Evolutionary conservation across 2,797 vertebrate genomes (phyloP).

Genomic region (Crenuchus spilurus): DNA sequence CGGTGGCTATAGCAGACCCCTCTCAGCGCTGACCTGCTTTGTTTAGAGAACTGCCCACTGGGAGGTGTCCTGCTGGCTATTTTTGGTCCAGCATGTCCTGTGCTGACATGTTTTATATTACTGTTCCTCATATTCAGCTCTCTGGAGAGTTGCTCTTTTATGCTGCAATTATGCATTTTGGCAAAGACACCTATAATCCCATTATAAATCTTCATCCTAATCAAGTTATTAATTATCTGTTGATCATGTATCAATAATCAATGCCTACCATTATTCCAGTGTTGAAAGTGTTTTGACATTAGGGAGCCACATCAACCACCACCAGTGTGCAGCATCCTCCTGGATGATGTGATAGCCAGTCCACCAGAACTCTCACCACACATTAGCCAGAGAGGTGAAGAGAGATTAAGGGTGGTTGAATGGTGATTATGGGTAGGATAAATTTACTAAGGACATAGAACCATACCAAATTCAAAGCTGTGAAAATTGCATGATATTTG

Average conservation of each 20-base stretch:
- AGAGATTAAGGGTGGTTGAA: too few relatives aligned
- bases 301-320: too few relatives aligned
- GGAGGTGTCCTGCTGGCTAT: constrained; percentile 47
- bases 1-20: constrained; percentile 25
- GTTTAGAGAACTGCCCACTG: constrained; percentile 26
- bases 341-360: too few relatives aligned
- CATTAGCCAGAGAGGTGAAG: too few relatives aligned
- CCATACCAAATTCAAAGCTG: too few relatives aligned
- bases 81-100: constrained; percentile 31
- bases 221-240: neutral
- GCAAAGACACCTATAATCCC: neutral
- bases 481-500: too few relatives aligned
- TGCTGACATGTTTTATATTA: constrained; percentile 33
- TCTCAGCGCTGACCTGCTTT: constrained; percentile 48
- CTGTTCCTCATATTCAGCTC: neutral
- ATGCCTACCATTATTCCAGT: too few relatives aligned
- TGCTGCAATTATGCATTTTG: neutral
- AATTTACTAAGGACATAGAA: too few relatives aligned
- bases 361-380: too few relatives aligned
- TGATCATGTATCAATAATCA: neutral
- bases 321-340: too few relatives aligned
- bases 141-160: neutral
- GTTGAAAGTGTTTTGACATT: too few relatives aligned
- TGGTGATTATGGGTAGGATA: too few relatives aligned
- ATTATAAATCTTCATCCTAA: neutral